phyloP scores from a whole-genome alignment of 1,140 invertebrate species.

The Maniola jurtina region DNA sequence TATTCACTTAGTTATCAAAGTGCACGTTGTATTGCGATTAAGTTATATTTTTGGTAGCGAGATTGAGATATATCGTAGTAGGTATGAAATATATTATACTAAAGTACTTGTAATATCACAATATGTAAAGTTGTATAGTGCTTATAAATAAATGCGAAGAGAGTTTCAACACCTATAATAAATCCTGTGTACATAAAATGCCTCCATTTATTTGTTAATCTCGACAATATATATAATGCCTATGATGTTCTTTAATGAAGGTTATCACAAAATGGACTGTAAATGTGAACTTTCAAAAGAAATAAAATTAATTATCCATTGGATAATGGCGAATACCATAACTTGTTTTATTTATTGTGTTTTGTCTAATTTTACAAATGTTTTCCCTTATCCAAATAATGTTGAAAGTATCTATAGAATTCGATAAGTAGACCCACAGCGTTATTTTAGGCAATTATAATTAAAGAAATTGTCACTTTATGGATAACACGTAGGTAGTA shows the following conservation, averaged over 20 bases:
- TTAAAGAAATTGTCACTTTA: not conserved
- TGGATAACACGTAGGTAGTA: not conserved
- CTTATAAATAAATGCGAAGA: constrained; percentile 69
- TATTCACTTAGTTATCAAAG: constrained; percentile 28
- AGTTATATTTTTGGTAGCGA: constrained; percentile 44
- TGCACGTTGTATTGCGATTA: constrained; percentile 31
- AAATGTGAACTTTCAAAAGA: constrained; percentile 63
- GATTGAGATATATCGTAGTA: constrained; percentile 40
- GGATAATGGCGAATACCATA: constrained; percentile 71
- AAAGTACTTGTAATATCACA: constrained; percentile 57
- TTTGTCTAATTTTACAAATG: not conserved
- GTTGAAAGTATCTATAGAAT: not conserved
- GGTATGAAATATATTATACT: constrained; percentile 50
- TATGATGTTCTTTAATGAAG: constrained; percentile 70
- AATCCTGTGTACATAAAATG: constrained; percentile 68
- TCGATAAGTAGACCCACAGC: not conserved
- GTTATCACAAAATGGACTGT: constrained; percentile 51
- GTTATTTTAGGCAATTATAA: not conserved
- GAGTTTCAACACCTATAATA: constrained; percentile 47
- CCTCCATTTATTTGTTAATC: constrained; percentile 66
- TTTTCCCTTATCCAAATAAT: not conserved
- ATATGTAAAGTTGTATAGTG: constrained; percentile 75
- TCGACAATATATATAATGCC: constrained; percentile 66
- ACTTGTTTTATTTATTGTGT: constrained; percentile 58
- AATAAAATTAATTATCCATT: constrained; percentile 71